Evolutionary conservation across 2,888 invertebrate species (phyloP).

Genomic region (Tholera decimalis): DNA sequence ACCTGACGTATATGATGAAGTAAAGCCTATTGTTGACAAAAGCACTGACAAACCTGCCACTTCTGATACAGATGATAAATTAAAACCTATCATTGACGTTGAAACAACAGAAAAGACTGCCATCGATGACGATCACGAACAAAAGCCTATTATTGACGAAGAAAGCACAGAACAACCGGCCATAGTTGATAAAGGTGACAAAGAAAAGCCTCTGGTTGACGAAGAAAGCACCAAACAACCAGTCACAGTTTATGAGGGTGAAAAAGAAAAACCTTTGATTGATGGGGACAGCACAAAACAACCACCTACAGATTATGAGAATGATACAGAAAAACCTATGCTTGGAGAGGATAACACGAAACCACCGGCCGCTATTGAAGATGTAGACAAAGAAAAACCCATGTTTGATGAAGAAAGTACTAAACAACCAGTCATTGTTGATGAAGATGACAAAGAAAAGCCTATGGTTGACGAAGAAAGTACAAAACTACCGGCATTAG

Average conservation of each 20-base stretch:
- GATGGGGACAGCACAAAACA: slow-evolving; percentile 2
- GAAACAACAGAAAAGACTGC: slow-evolving; percentile 2
- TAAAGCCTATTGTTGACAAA: slow-evolving; percentile 4
- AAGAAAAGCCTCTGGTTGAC: neutral
- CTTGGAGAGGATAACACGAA: neutral
- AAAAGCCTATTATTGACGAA: neutral
- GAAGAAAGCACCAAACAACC: slow-evolving; percentile 15
- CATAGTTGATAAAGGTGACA: neutral
- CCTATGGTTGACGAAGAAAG: neutral
- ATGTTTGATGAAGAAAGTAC: slow-evolving; percentile 6
- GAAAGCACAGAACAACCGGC: neutral
- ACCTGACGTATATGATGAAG: neutral
- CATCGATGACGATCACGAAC: neutral
- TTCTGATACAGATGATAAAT: neutral
- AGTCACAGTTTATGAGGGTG: neutral
- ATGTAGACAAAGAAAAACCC: slow-evolving; percentile 5
- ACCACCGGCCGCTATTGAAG: neutral
- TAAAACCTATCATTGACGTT: neutral
- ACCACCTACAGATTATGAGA: neutral
- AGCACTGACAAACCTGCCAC: slow-evolving; percentile 9
- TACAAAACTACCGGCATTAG: neutral
- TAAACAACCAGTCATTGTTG: neutral
- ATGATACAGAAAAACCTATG: neutral
- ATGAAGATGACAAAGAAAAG: slow-evolving; percentile 6
- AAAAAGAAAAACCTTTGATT: slow-evolving; percentile 4